These are phyloP conservation scores for Octodonta nipae DNA, from an alignment of 2,888 invertebrate genomes.

Conservation along the genomic window DNA sequence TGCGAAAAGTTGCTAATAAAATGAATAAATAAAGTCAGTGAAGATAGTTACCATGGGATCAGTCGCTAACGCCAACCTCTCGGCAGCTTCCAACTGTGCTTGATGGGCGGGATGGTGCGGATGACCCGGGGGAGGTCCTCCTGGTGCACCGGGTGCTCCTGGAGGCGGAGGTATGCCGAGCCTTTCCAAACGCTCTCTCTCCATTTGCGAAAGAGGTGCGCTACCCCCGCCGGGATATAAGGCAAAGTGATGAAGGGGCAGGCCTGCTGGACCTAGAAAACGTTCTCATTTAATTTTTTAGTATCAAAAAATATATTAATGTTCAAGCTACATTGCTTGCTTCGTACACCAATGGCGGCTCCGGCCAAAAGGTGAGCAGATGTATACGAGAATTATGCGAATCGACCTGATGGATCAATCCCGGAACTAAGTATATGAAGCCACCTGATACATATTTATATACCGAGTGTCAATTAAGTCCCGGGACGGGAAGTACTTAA, in stretches of 20 bases:
- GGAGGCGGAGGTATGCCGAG: slow-evolving; percentile 60
- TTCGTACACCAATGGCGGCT: too few relatives aligned
- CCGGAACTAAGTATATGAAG: too few relatives aligned
- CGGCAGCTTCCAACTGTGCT: slow-evolving; percentile 60
- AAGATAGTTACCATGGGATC: slow-evolving; percentile 65
- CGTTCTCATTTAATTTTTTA: neutral
- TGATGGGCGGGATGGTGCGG: slow-evolving; percentile 42
- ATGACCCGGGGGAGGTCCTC: slow-evolving; percentile 40
- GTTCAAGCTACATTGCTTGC: too few relatives aligned
- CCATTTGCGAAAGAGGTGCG: slow-evolving; percentile 60
- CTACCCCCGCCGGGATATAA: slow-evolving; percentile 59
- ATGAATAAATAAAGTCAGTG: too few relatives aligned
- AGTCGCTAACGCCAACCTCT: slow-evolving; percentile 69
- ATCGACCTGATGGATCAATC: too few relatives aligned
- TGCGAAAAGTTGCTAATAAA: slow-evolving; percentile 6
- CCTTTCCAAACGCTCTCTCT: slow-evolving; percentile 74
- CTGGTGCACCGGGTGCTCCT: slow-evolving; percentile 41
- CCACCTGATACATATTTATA: too few relatives aligned
- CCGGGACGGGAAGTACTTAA: too few relatives aligned
- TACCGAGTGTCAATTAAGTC: too few relatives aligned
- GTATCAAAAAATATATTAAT: neutral
- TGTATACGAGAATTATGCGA: too few relatives aligned
- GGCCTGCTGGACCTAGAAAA: slow-evolving; percentile 25
- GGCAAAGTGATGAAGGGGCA: slow-evolving; percentile 59
- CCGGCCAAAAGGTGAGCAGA: too few relatives aligned